Evolutionary conservation across 2,888 invertebrate genomes (phyloP).

Genomic region (Chesias legatella): DNA sequence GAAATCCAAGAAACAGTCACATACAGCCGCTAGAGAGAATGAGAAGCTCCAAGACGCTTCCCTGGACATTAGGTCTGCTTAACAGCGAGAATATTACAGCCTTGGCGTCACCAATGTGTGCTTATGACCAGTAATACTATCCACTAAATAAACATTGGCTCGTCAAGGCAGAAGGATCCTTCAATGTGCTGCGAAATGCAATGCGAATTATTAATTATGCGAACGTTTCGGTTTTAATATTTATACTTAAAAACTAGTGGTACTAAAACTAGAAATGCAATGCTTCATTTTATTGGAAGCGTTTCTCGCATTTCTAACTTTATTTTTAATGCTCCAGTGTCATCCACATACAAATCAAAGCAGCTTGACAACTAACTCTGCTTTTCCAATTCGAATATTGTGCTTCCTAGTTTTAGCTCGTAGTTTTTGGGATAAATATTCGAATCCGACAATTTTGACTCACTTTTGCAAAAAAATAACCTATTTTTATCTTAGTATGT

Average conservation of each 20-base stretch:
- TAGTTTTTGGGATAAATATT: constrained; percentile 1
- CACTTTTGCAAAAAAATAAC: constrained; percentile 1
- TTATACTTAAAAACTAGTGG: neutral
- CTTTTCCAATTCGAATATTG: too few relatives aligned
- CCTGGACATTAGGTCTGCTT: constrained; percentile 67
- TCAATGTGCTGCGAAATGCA: constrained; percentile 46
- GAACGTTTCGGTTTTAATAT: constrained; percentile 31
- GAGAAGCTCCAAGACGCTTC: constrained; percentile 93
- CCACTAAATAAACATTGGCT: constrained; percentile 28
- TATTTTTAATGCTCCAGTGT: too few relatives aligned
- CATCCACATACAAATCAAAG: too few relatives aligned
- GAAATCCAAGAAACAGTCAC: constrained; percentile 94
- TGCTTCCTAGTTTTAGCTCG: too few relatives aligned
- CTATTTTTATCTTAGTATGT: neutral
- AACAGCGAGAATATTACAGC: constrained; percentile 1
- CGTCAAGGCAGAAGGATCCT: constrained; percentile 59
- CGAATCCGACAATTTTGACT: neutral
- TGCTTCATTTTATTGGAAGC: too few relatives aligned
- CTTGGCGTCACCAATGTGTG: constrained; percentile 22
- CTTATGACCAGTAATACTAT: constrained; percentile 9
- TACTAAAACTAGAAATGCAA: too few relatives aligned
- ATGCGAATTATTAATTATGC: constrained; percentile 40
- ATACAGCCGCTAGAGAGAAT: constrained; percentile 92
- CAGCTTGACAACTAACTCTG: too few relatives aligned
- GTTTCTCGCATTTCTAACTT: too few relatives aligned